phyloP scores from a whole-genome alignment of 2,888 invertebrate genomes.

The Tribolium freemani region DNA sequence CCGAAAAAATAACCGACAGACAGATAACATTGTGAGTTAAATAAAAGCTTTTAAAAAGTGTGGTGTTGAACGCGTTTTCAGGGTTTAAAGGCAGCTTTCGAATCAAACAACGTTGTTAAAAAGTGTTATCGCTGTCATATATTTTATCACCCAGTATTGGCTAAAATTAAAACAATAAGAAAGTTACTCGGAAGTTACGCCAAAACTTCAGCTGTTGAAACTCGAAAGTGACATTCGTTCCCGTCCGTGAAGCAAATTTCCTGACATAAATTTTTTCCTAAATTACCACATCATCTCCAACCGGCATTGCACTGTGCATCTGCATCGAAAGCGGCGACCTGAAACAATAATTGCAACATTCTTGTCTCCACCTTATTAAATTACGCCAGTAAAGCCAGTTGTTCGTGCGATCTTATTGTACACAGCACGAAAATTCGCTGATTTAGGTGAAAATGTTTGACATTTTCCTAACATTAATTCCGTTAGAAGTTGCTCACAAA shows the following conservation, averaged over 20 bases:
- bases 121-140: neutral
- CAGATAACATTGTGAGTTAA: too few species aligned
- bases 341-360: constrained; percentile 10
- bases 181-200: constrained; percentile 6
- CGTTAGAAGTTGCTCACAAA: constrained; percentile 33
- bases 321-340: neutral
- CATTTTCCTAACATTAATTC: constrained; percentile 28
- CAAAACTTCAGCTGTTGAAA: constrained; percentile 4
- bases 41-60: too few species aligned
- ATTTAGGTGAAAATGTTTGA: constrained; percentile 38
- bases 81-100: too few species aligned
- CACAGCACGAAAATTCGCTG: constrained; percentile 25
- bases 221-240: constrained; percentile 24
- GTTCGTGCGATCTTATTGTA: constrained; percentile 13
- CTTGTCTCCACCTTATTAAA: constrained; percentile 24
- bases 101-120: too few species aligned
- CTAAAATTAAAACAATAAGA: constrained; percentile 19
- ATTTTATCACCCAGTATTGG: neutral
- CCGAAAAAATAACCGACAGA: too few species aligned
- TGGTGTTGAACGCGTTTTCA: too few species aligned
- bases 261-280: constrained; percentile 1
- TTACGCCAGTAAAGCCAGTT: constrained; percentile 15
- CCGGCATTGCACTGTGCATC: neutral
- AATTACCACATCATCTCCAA: neutral
- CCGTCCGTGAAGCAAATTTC: constrained; percentile 5